These are phyloP conservation scores for Laspeyria flexula DNA, from an alignment of 2,888 invertebrate genomes.

Conservation along the genomic window DNA sequence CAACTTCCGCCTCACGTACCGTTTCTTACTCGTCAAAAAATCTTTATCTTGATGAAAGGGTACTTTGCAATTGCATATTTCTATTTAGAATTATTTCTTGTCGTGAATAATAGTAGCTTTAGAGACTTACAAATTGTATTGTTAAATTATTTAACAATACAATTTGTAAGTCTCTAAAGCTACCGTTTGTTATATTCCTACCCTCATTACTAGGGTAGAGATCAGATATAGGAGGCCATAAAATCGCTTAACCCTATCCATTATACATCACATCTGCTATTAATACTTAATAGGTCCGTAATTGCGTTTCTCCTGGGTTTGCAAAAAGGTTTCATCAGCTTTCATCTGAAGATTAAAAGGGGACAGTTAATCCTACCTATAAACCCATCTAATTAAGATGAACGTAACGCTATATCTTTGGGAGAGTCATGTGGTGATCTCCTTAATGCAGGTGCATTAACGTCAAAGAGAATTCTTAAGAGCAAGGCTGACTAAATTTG, in stretches of 20 bases:
- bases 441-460: slow-evolving; percentile 61
- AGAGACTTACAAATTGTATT: no score
- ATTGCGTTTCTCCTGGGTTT: slow-evolving; percentile 55
- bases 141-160: slow-evolving; percentile 23
- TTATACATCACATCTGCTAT: slow-evolving; percentile 54
- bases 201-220: slow-evolving; percentile 40
- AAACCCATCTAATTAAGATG: slow-evolving; percentile 55
- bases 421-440: slow-evolving; percentile 42
- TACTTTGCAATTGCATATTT: slow-evolving; percentile 20
- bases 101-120: slow-evolving; percentile 26
- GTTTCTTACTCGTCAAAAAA: slow-evolving; percentile 38
- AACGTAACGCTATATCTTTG: slow-evolving; percentile 36
- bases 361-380: slow-evolving; percentile 54
- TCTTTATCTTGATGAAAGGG: slow-evolving; percentile 25
- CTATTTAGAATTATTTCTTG: slow-evolving; percentile 12
- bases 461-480: slow-evolving; percentile 58
- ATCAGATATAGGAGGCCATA: slow-evolving; percentile 48
- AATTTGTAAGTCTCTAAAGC: slow-evolving; percentile 18
- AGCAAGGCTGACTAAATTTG: slow-evolving; percentile 30
- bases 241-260: slow-evolving; percentile 58
- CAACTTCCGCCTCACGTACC: slow-evolving; percentile 45
- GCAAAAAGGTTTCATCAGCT: slow-evolving; percentile 48
- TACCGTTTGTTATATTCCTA: slow-evolving; percentile 18
- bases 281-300: slow-evolving; percentile 66
- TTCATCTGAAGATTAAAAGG: slow-evolving; percentile 59